phyloP scores from a whole-genome alignment of 2,888 invertebrate species.

The Ellobium chinense region DNA sequence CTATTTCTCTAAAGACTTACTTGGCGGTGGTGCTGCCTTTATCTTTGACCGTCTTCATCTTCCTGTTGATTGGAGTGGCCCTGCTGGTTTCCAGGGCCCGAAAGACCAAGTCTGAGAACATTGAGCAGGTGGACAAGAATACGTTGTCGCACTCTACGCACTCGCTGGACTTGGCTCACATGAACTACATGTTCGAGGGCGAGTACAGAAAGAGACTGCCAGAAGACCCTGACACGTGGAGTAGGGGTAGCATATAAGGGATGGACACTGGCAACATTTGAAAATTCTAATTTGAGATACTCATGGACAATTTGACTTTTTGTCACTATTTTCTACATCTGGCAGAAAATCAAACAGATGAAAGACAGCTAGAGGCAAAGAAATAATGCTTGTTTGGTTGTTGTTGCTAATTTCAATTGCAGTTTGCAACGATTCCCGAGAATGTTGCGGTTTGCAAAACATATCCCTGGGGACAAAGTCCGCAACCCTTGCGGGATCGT shows the following conservation, averaged over 20 bases:
- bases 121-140: slow-evolving; percentile 7
- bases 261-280: too few species aligned
- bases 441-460: too few species aligned
- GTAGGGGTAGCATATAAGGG: slow-evolving; percentile 11
- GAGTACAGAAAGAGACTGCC: slow-evolving; percentile 25
- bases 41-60: slow-evolving; percentile 31
- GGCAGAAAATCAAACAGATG: too few species aligned
- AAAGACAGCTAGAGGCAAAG: too few species aligned
- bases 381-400: too few species aligned
- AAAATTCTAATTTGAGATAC: too few species aligned
- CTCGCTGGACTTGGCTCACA: background rate
- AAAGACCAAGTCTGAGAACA: slow-evolving; percentile 13
- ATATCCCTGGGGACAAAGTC: too few species aligned
- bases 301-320: too few species aligned
- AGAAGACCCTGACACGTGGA: slow-evolving; percentile 27
- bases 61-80: slow-evolving; percentile 31
- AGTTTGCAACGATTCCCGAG: too few species aligned
- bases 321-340: too few species aligned
- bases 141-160: background rate
- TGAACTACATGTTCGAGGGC: slow-evolving; percentile 43
- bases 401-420: too few species aligned
- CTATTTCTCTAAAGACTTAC: slow-evolving; percentile 16
- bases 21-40: slow-evolving; percentile 42
- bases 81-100: slow-evolving; percentile 33
- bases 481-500: too few species aligned